These are phyloP conservation scores for Philopedon plagiatum DNA, from an alignment of 2,888 invertebrate species.

Conservation along the genomic window DNA sequence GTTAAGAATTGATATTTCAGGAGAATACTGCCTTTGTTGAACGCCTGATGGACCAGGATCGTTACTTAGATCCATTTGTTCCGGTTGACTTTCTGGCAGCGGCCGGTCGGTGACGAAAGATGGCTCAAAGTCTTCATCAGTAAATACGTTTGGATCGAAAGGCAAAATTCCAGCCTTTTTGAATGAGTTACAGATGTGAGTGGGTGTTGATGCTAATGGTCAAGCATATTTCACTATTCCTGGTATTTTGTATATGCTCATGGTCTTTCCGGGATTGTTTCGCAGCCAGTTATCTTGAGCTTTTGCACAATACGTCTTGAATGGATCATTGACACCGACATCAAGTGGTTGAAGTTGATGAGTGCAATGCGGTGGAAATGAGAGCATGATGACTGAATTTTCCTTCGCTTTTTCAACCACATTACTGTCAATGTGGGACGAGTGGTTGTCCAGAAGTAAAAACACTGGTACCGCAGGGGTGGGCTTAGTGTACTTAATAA, in stretches of 20 bases:
- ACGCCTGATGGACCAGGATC: no score
- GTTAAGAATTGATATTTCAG: no score
- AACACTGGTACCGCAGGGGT: constrained; percentile 21
- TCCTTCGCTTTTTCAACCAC: constrained; percentile 53
- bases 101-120: constrained; percentile 6
- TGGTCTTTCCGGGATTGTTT: constrained; percentile 51
- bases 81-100: no score
- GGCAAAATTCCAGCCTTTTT: neutral
- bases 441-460: constrained; percentile 33
- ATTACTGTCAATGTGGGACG: neutral
- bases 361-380: constrained; percentile 17
- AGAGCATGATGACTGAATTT: constrained; percentile 6
- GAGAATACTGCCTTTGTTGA: no score
- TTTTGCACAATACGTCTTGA: constrained; percentile 31
- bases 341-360: constrained; percentile 53
- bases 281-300: constrained; percentile 19
- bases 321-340: constrained; percentile 49
- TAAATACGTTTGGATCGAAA: constrained; percentile 1
- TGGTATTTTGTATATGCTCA: constrained; percentile 50
- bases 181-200: constrained; percentile 5
- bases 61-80: no score
- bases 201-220: constrained; percentile 39
- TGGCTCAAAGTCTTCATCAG: constrained; percentile 6
- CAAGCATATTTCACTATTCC: constrained; percentile 54
- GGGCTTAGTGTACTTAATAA: constrained; percentile 17